phyloP scores from a whole-genome alignment of 2,797 vertebrate genomes.

The Cryptoprocta ferox region DNA sequence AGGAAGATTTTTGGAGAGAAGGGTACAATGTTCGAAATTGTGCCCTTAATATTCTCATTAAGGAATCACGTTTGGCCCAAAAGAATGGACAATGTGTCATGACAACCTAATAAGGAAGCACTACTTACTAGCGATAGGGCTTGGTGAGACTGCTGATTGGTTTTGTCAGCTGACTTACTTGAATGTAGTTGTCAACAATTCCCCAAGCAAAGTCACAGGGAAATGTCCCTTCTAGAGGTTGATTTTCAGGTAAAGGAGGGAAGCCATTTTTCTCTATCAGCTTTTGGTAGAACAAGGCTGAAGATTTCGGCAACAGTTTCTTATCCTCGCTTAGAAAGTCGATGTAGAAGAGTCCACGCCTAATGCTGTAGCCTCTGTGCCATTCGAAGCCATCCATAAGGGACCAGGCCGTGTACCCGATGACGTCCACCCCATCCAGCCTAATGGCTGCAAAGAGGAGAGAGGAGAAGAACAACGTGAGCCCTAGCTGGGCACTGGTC shows the following conservation, averaged over 20 bases:
- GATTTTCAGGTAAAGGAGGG: constrained; percentile 93
- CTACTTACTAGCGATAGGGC: constrained; percentile 56
- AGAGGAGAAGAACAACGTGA: constrained; percentile 69
- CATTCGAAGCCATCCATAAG: constrained; percentile 98
- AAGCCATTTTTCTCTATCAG: constrained; percentile 96
- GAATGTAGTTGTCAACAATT: constrained; percentile 93
- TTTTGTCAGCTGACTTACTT: constrained; percentile 88
- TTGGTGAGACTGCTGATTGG: constrained; percentile 16
- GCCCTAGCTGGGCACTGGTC: fast-evolving
- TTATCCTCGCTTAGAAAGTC: constrained; percentile 95
- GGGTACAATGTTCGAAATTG: neutral
- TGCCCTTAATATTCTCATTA: neutral
- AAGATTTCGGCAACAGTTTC: constrained; percentile 95
- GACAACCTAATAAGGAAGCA: constrained; percentile 40
- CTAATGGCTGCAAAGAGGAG: constrained; percentile 89
- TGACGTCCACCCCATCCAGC: constrained; percentile 92
- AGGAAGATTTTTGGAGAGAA: constrained; percentile 1
- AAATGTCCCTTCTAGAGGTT: constrained; percentile 91
- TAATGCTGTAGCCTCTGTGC: constrained; percentile 94
- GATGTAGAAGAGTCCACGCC: constrained; percentile 95
- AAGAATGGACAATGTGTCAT: neutral
- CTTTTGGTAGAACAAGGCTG: constrained; percentile 95
- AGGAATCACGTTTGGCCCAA: neutral
- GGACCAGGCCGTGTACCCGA: constrained; percentile 98
- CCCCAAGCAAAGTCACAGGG: constrained; percentile 97